A percentile compares a stretch with the other conserved stretches of the same genome.
Evolutionary conservation across 92 coral and sea anemone species (phyloP).

Genomic region (Bergia puertoricense): DNA sequence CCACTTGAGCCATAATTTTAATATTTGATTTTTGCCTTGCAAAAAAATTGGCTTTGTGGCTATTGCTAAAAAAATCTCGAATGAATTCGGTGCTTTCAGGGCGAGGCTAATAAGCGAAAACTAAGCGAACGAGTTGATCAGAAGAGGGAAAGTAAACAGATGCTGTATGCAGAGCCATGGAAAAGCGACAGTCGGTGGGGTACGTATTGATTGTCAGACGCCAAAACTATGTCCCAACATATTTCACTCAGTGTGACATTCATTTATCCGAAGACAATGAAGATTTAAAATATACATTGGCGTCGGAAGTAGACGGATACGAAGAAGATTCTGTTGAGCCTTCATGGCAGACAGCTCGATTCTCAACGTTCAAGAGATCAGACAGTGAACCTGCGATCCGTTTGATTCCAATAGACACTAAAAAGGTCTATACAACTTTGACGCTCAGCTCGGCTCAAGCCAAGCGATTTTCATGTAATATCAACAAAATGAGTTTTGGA

Average conservation of each 20-base stretch:
- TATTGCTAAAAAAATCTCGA: neutral
- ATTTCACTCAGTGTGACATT: slow-evolving; percentile 38
- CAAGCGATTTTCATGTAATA: slow-evolving; percentile 36
- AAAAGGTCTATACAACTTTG: slow-evolving; percentile 12
- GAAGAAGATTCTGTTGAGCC: neutral
- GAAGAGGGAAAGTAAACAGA: neutral
- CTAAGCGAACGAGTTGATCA: neutral
- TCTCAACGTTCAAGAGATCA: slow-evolving; percentile 29
- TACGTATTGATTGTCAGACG: slow-evolving; percentile 37
- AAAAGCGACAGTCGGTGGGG: slow-evolving; percentile 18
- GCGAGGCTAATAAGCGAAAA: neutral
- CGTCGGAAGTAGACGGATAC: slow-evolving; percentile 25
- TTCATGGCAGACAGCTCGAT: slow-evolving; percentile 6
- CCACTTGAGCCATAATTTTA: slow-evolving; percentile 2
- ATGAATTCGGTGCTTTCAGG: neutral
- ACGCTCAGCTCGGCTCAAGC: slow-evolving; percentile 43
- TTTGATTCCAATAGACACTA: neutral
- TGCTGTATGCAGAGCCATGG: neutral
- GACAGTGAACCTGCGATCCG: slow-evolving; percentile 36
- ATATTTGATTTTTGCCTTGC: slow-evolving; percentile 40
- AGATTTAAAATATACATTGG: slow-evolving; percentile 24
- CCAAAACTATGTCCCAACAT: slow-evolving; percentile 35
- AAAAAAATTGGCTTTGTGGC: slow-evolving; percentile 10
- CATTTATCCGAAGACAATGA: slow-evolving; percentile 33
- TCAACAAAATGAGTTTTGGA: slow-evolving; percentile 43